A percentile compares a stretch with the other conserved stretches of the same genome.
Evolutionary conservation across 2,113 vertebrate genomes (phyloP).

Genomic region (Delphinus delphis): DNA sequence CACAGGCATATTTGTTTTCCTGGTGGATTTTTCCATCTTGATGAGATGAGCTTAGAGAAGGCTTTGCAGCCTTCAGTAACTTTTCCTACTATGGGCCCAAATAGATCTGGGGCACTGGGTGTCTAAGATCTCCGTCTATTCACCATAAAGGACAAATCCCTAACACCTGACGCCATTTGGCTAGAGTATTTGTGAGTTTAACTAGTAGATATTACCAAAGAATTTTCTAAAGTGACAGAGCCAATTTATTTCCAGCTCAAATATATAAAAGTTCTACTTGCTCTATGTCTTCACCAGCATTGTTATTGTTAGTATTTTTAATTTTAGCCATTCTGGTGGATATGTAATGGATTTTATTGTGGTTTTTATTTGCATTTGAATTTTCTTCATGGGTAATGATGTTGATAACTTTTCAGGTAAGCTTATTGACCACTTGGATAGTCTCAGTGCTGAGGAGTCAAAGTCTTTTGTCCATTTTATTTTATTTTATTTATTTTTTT

Average conservation of each 20-base stretch:
- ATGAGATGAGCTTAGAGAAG: constrained; percentile 9
- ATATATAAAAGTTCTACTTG: not conserved
- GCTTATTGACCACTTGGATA: not conserved
- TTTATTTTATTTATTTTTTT: no score
- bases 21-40: constrained; percentile 33
- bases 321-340: not conserved
- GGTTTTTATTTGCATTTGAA: not conserved
- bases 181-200: not conserved
- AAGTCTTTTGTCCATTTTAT: not conserved
- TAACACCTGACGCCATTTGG: not conserved
- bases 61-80: not conserved
- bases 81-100: not conserved
- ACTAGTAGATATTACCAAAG: not conserved
- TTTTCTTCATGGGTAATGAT: not conserved
- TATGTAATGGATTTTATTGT: not conserved
- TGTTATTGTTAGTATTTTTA: not conserved
- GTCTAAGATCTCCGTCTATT: not conserved
- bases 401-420: not conserved
- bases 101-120: not conserved
- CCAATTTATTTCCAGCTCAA: not conserved
- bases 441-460: not conserved
- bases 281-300: not conserved
- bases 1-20: constrained; percentile 32
- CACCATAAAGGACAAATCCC: not conserved
- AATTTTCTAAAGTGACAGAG: not conserved